Evolutionary conservation across 2,113 vertebrate species (phyloP), one percentile per base, ranked within the genome.

Genomic region (Megaleporinus macrocephalus): DNA sequence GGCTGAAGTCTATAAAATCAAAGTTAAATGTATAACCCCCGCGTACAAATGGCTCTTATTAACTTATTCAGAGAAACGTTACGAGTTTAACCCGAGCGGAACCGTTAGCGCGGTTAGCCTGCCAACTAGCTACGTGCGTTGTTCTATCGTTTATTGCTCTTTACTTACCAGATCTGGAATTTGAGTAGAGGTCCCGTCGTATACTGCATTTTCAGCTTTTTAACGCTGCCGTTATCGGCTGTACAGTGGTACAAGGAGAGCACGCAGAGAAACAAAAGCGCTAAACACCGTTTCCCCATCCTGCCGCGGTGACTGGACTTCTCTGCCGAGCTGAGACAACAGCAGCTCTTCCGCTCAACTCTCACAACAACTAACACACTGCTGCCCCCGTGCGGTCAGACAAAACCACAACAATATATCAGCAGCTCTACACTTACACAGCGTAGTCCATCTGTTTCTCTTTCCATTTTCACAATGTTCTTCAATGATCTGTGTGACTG

Each of bases 181-280:
- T 96, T 98, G 71, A 99, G 96, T 74, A 97, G 95, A 53, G 97
- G 97, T 62, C 96, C 96, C 2, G 95, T 93, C 1, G 96, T 94
- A 86, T 97, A 98, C 82, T 97, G 97, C 96, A 99, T 97, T 87
- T 96, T 96, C 89, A 98, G 92, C 87, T 95, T 95, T 91, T 96
- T 97, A 66, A 94, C 90, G 26, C 95, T 93, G 68, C 93, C 94
- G 85, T 86, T 89, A 82, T 97, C 94, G n/a, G 93, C 94, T 44
- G 93, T 86, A 61, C 92, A 89, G 49, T 90, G 91, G 85, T 90
- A 91, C 72, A 95, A 73, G 2, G 86, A 94, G 83, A 92, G 82
- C 22, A 93, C 72, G 62, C 91, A 91, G 30, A 95, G n/a, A 0
- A 85, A 85, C n/a, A 94, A 89, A 12, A 91, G 86, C 4, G 90